phyloP scores from a whole-genome alignment of 2,113 vertebrate genomes.

The Nycticorax nycticorax region DNA sequence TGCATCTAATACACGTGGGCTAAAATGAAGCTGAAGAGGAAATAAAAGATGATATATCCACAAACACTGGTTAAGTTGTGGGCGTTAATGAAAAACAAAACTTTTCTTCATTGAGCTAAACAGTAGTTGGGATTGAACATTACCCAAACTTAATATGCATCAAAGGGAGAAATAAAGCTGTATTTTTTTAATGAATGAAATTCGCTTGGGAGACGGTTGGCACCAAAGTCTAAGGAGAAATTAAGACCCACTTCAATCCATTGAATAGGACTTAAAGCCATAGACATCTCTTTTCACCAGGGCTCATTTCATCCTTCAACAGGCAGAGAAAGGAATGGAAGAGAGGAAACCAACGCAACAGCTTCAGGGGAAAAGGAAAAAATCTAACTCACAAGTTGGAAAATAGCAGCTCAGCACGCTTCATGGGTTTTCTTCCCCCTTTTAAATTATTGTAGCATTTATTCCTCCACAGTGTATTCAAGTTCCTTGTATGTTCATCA shows the following conservation, averaged over 20 bases:
- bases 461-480: constrained; percentile 26
- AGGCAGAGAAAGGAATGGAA: not conserved
- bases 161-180: not conserved
- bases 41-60: constrained; percentile 4
- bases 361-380: not conserved
- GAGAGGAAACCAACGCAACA: not conserved
- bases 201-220: not conserved
- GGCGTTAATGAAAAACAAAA: not conserved
- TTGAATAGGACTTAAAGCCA: not conserved
- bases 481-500: constrained; percentile 6
- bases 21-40: constrained; percentile 6
- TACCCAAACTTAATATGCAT: not conserved
- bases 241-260: not conserved
- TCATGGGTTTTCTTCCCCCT: constrained; percentile 3
- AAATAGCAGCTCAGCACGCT: constrained; percentile 27
- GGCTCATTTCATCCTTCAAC: not conserved
- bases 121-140: not conserved
- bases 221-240: not conserved
- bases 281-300: not conserved
- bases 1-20: not conserved
- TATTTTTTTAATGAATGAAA: not conserved
- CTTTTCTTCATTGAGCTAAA: not conserved
- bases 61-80: not conserved
- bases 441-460: constrained; percentile 27
- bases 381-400: not conserved